Percentiles rank a stretch among this genome's conserved stretches.
phyloP scores from a whole-genome alignment of 2,888 invertebrate species.

The Synergus japonicus region DNA sequence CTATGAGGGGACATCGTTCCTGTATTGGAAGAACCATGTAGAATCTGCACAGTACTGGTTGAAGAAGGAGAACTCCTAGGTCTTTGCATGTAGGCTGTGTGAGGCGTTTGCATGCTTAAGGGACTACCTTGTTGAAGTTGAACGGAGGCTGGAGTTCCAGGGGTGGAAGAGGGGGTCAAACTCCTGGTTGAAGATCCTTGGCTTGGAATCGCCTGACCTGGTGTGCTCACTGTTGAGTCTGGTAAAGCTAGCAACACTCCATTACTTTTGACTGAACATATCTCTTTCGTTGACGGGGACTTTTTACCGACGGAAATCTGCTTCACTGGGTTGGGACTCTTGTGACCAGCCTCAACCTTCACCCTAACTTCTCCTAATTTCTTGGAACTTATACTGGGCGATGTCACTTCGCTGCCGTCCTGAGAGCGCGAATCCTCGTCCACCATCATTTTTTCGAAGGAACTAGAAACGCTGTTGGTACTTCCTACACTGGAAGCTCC shows the following conservation, averaged over 20 bases:
- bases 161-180: slow-evolving; percentile 82
- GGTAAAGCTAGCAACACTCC: slow-evolving; percentile 76
- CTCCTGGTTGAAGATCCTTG: slow-evolving; percentile 82
- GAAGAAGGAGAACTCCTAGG: slow-evolving; percentile 85
- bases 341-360: slow-evolving; percentile 73
- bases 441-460: slow-evolving; percentile 85
- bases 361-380: slow-evolving; percentile 79
- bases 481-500: slow-evolving; percentile 85
- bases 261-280: slow-evolving; percentile 74
- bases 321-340: slow-evolving; percentile 75
- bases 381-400: slow-evolving; percentile 79
- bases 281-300: slow-evolving; percentile 78
- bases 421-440: slow-evolving; percentile 88
- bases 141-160: slow-evolving; percentile 82
- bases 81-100: slow-evolving; percentile 80
- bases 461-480: slow-evolving; percentile 81
- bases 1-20: slow-evolving; percentile 69
- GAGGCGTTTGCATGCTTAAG: slow-evolving; percentile 77
- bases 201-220: slow-evolving; percentile 66
- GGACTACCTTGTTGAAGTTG: slow-evolving; percentile 81
- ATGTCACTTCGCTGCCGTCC: slow-evolving; percentile 81
- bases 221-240: slow-evolving; percentile 79
- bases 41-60: slow-evolving; percentile 78
- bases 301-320: slow-evolving; percentile 78
- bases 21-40: slow-evolving; percentile 77